Evolutionary conservation across 2,113 vertebrate genomes (phyloP).

Genomic region (Calyptommatus sinebrachiatus): DNA sequence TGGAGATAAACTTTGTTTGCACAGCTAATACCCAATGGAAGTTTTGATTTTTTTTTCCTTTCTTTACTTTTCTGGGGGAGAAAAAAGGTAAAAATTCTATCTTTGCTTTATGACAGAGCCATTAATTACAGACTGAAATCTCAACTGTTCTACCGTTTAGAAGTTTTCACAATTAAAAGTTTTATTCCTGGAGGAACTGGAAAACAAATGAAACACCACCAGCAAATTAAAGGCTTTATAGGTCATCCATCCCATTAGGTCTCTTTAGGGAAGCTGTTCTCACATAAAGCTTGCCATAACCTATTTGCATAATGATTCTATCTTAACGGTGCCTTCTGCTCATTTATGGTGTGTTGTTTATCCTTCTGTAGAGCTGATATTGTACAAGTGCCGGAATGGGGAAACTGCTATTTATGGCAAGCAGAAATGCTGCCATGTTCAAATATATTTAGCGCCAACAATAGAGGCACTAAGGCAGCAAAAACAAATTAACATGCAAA

Average conservation of each 20-base stretch:
- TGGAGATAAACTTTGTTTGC: not conserved
- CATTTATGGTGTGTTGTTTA: constrained; percentile 74
- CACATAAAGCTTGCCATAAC: constrained; percentile 74
- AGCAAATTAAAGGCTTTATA: constrained; percentile 80
- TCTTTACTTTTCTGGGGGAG: not conserved
- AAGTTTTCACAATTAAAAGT: constrained; percentile 79
- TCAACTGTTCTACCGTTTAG: constrained; percentile 69
- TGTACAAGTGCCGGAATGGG: constrained; percentile 59
- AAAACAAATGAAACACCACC: constrained; percentile 76
- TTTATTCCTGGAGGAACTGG: constrained; percentile 73
- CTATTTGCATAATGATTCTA: constrained; percentile 78
- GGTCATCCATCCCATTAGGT: constrained; percentile 76
- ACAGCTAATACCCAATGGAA: constrained; percentile 21
- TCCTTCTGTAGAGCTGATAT: constrained; percentile 64
- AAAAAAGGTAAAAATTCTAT: constrained; percentile 45
- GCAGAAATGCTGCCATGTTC: constrained; percentile 48
- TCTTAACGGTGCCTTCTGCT: constrained; percentile 77
- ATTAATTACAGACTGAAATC: constrained; percentile 73
- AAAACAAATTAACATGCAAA: constrained; percentile 48
- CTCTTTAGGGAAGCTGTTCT: constrained; percentile 74
- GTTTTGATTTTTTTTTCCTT: too few relatives aligned
- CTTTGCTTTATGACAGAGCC: constrained; percentile 56
- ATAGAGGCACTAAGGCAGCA: constrained; percentile 39
- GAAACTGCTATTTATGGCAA: constrained; percentile 67
- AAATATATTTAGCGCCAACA: constrained; percentile 33